Conservation (phyloP, 2,888 invertebrate genomes). For the Pyralis farinalis region DNA sequence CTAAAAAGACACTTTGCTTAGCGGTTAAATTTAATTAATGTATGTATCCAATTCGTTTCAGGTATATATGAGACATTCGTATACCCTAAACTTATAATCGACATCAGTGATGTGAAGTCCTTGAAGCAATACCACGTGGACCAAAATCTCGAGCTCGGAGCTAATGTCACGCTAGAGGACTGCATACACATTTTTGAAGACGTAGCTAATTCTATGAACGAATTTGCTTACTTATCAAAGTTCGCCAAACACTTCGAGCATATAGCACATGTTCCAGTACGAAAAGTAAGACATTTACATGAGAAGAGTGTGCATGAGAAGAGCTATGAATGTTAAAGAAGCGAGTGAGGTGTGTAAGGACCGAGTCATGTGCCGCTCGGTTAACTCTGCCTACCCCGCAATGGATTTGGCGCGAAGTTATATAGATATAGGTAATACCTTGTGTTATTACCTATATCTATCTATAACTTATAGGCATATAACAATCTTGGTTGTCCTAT, state of each 20-base stretch:
- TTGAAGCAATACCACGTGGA: constrained; percentile 49
- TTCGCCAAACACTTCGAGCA: constrained; percentile 81
- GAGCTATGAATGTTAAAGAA: no score
- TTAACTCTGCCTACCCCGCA: no score
- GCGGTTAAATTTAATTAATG: no score
- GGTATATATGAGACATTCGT: constrained; percentile 50
- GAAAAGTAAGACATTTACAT: constrained; percentile 83
- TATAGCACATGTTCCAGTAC: constrained; percentile 83
- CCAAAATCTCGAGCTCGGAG: constrained; percentile 77
- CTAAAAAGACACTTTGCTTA: no score
- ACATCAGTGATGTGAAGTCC: constrained; percentile 51
- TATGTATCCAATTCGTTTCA: constrained; percentile 33
- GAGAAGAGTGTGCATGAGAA: no score
- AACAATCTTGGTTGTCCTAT: no score
- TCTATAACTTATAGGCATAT: no score
- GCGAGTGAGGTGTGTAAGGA: no score
- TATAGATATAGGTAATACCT: no score
- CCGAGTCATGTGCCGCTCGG: no score
- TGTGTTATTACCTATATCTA: no score
- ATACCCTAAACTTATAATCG: constrained; percentile 51
- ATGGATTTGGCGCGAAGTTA: no score
- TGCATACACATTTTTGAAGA: constrained; percentile 71
- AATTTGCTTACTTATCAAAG: constrained; percentile 75
- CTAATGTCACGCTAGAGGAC: constrained; percentile 78
- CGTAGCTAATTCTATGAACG: constrained; percentile 42